Conservation (phyloP, 2,797 vertebrate species). For the Neosalanx taihuensis region DNA sequence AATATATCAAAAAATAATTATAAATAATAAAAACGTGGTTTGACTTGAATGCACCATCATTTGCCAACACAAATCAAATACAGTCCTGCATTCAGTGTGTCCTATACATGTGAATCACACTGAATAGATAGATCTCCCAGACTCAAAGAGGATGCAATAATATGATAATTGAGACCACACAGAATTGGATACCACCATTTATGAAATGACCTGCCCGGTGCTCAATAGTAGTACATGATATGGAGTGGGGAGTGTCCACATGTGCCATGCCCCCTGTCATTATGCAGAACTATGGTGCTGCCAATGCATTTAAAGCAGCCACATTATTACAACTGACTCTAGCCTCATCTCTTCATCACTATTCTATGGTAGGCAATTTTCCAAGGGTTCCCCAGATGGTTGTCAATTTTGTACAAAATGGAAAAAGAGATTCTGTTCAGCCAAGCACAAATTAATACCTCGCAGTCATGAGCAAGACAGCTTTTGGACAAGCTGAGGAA, state of each 20-base stretch:
- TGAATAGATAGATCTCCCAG: constrained; percentile 33
- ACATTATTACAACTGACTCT: constrained; percentile 68
- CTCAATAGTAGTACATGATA: constrained; percentile 49
- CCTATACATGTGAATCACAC: constrained; percentile 23
- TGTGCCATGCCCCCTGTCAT: constrained; percentile 52
- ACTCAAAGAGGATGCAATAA: constrained; percentile 32
- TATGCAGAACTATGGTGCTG: constrained; percentile 57
- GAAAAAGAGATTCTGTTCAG: constrained; percentile 48
- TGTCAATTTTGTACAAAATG: constrained; percentile 64
- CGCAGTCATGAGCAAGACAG: constrained; percentile 38
- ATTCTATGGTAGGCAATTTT: constrained; percentile 64
- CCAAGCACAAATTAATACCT: constrained; percentile 53
- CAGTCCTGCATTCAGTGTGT: not conserved
- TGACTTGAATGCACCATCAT: not conserved
- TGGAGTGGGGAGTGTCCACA: constrained; percentile 53
- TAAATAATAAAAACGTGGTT: constrained; percentile 9
- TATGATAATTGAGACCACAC: constrained; percentile 43
- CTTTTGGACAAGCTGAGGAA: no score
- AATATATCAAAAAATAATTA: no score
- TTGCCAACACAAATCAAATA: not conserved
- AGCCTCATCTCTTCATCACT: constrained; percentile 65
- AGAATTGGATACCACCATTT: constrained; percentile 46
- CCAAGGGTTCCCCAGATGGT: constrained; percentile 61
- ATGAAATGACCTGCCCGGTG: constrained; percentile 43
- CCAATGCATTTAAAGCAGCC: constrained; percentile 68